These are phyloP conservation scores for Creontiades dilutus DNA, from an alignment of 2,888 invertebrate species.

Conservation along the genomic window DNA sequence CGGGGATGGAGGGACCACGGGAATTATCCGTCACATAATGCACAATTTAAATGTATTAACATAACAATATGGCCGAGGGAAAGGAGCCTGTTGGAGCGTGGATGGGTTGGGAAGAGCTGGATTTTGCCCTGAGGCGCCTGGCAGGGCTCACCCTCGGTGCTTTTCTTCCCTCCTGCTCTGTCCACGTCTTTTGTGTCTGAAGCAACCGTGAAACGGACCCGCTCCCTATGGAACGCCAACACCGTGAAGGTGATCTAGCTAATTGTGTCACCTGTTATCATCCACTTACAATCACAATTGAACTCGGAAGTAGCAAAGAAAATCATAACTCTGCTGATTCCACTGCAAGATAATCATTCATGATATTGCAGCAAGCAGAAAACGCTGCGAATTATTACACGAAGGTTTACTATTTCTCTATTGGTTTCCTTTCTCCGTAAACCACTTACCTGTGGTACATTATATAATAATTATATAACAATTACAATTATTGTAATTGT, in stretches of 20 bases:
- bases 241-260: neutral
- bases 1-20: neutral
- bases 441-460: too few species aligned
- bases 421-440: too few species aligned
- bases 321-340: too few species aligned
- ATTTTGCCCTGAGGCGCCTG: neutral
- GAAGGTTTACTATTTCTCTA: too few species aligned
- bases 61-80: conserved; percentile 62
- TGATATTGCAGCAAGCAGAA: too few species aligned
- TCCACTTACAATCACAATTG: neutral
- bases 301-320: too few species aligned
- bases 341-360: too few species aligned
- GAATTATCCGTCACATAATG: conserved; percentile 67
- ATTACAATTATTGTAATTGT: too few species aligned
- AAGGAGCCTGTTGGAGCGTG: conserved; percentile 48
- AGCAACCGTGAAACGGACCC: neutral
- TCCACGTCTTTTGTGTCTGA: conserved; percentile 1
- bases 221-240: neutral
- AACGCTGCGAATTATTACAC: too few species aligned
- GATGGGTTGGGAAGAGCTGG: neutral
- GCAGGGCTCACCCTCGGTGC: neutral
- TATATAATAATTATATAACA: too few species aligned
- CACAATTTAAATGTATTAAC: conserved; percentile 66
- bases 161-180: neutral
- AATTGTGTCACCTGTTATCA: neutral